phyloP scores from a whole-genome alignment of 2,797 vertebrate species.

The Hapalemur alaotrensis region DNA sequence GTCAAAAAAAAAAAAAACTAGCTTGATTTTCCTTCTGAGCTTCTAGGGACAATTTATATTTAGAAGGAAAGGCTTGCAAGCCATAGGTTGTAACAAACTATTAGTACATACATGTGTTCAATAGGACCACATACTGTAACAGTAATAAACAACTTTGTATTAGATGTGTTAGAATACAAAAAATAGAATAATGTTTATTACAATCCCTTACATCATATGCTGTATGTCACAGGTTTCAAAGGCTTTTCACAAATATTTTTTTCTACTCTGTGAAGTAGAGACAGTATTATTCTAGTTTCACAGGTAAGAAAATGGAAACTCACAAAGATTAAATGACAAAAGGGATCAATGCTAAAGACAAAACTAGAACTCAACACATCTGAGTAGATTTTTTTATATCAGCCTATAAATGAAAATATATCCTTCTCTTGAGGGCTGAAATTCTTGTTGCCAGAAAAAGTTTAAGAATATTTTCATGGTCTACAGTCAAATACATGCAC shows the following conservation, averaged over 20 bases:
- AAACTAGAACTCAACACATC: background rate
- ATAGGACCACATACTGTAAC: background rate
- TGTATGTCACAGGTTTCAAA: background rate
- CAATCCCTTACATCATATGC: background rate
- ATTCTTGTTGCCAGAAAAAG: background rate
- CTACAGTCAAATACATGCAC: background rate
- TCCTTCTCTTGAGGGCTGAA: background rate
- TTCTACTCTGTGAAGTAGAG: background rate
- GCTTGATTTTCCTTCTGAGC: background rate
- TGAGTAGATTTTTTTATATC: background rate
- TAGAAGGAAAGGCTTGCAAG: background rate
- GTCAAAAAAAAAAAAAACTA: background rate
- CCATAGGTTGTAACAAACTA: background rate
- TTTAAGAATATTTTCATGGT: slow-evolving; percentile 9
- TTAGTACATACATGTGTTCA: background rate
- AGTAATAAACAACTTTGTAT: background rate
- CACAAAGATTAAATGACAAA: background rate
- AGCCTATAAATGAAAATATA: background rate
- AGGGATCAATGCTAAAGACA: background rate
- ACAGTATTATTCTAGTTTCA: background rate
- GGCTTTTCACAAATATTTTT: background rate
- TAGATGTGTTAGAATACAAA: background rate
- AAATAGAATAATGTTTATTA: background rate
- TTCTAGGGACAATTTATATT: background rate
- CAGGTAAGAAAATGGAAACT: background rate